These are phyloP conservation scores for Agrotis ipsilon DNA, from an alignment of 2,888 invertebrate species.

Conservation along the genomic window DNA sequence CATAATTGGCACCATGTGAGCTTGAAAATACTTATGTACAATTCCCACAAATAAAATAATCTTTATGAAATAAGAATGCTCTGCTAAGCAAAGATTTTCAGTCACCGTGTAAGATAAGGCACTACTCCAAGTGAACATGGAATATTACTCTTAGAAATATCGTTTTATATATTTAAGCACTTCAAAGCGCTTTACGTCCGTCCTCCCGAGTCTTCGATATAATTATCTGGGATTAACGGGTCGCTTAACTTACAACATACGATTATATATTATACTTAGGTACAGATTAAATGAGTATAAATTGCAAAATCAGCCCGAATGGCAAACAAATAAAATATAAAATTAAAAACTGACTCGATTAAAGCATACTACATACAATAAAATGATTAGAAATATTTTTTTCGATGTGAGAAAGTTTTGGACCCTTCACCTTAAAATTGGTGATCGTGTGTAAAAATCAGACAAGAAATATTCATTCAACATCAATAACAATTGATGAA, in stretches of 20 bases:
- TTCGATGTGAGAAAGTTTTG: conserved; percentile 54
- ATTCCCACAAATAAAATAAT: conserved; percentile 49
- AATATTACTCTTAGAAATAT: conserved; percentile 49
- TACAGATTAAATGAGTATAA: conserved; percentile 60
- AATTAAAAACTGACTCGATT: conserved; percentile 63
- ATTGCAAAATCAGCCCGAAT: conserved; percentile 57
- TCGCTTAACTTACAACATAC: conserved; percentile 74
- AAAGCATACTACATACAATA: conserved; percentile 55
- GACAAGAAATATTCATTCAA: conserved; percentile 47
- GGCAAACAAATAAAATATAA: conserved; percentile 55
- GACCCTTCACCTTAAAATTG: conserved; percentile 61
- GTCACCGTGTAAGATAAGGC: conserved; percentile 54
- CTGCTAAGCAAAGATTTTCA: conserved; percentile 52
- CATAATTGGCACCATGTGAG: conserved; percentile 78
- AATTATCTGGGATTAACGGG: conserved; percentile 76
- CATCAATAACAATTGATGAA: conserved; percentile 51
- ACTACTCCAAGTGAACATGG: conserved; percentile 48
- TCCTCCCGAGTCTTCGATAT: conserved; percentile 79
- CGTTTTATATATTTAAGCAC: conserved; percentile 75
- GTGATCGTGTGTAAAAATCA: conserved; percentile 48
- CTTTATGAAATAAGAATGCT: conserved; percentile 52
- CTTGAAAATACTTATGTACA: conserved; percentile 78
- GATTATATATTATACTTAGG: conserved; percentile 59
- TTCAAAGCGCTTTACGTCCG: conserved; percentile 73
- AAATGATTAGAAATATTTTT: conserved; percentile 53